Evolutionary conservation across 2,113 vertebrate genomes (phyloP).

Genomic region (Serranochromis macrocephalus): DNA sequence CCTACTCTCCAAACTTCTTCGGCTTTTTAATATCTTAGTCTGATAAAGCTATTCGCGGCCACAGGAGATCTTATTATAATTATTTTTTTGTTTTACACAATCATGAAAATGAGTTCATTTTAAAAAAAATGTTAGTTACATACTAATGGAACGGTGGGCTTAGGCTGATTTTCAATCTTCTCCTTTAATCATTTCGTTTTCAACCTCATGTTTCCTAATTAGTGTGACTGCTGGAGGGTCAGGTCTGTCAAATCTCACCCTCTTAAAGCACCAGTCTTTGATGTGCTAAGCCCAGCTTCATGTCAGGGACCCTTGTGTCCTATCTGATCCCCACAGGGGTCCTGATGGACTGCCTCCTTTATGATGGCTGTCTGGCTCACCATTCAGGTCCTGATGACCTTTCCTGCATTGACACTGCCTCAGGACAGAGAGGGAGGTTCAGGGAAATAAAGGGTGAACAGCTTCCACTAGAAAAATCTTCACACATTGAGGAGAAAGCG

Average conservation of each 20-base stretch:
- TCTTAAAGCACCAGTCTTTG: background rate
- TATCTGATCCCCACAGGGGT: background rate
- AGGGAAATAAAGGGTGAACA: background rate
- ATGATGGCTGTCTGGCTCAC: background rate
- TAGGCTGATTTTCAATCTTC: background rate
- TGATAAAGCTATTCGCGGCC: background rate
- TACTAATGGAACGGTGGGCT: background rate
- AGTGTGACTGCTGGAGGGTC: background rate
- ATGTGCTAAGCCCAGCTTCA: background rate
- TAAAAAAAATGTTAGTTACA: accelerated
- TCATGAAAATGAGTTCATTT: background rate
- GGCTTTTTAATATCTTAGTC: background rate
- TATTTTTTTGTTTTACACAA: background rate
- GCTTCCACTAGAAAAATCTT: background rate
- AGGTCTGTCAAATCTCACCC: background rate
- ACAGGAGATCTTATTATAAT: background rate
- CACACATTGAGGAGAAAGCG: background rate
- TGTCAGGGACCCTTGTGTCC: background rate
- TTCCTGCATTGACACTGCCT: background rate
- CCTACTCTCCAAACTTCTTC: background rate
- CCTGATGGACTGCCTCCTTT: background rate
- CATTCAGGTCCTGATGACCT: conserved; percentile 20
- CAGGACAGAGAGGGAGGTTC: background rate
- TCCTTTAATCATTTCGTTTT: background rate
- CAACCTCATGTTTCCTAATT: background rate